Percentiles rank a stretch among this genome's conserved stretches.
Conservation (phyloP, 2,888 invertebrate genomes). For the Tyria jacobaeae region DNA sequence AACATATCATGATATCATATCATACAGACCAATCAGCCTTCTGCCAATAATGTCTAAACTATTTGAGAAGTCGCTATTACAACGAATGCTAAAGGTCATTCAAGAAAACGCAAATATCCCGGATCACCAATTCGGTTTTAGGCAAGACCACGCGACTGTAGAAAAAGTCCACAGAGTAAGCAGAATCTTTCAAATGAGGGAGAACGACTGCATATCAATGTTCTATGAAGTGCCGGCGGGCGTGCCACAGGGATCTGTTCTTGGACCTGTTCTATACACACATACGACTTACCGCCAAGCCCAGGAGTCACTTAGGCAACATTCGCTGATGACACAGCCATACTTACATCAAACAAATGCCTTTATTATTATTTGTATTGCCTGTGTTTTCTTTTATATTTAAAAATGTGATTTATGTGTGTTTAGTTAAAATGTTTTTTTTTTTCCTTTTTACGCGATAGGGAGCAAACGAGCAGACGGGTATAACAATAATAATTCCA, state of each 20-base stretch:
- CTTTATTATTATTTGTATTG: too few species aligned
- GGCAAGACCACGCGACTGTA: too few species aligned
- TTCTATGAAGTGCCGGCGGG: not conserved
- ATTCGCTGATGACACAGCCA: conserved; percentile 6
- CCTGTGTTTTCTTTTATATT: too few species aligned
- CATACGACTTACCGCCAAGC: not conserved
- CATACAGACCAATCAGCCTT: conserved; percentile 3
- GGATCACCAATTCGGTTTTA: conserved; percentile 5
- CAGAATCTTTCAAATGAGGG: too few species aligned
- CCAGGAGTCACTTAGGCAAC: too few species aligned
- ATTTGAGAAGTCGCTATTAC: not conserved
- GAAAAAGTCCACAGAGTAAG: not conserved
- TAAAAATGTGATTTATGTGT: too few species aligned
- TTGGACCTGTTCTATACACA: not conserved
- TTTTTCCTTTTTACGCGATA: too few species aligned
- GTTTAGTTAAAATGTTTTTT: too few species aligned
- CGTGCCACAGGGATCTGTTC: conserved; percentile 7
- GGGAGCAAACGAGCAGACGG: too few species aligned
- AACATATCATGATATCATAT: too few species aligned
- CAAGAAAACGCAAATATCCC: not conserved
- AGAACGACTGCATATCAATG: too few species aligned
- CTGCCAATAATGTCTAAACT: conserved; percentile 3
- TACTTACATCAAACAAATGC: not conserved
- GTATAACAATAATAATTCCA: too few species aligned
- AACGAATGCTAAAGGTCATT: not conserved